Conservation (phyloP, 2,888 invertebrate genomes). For the Tipula confusa region DNA sequence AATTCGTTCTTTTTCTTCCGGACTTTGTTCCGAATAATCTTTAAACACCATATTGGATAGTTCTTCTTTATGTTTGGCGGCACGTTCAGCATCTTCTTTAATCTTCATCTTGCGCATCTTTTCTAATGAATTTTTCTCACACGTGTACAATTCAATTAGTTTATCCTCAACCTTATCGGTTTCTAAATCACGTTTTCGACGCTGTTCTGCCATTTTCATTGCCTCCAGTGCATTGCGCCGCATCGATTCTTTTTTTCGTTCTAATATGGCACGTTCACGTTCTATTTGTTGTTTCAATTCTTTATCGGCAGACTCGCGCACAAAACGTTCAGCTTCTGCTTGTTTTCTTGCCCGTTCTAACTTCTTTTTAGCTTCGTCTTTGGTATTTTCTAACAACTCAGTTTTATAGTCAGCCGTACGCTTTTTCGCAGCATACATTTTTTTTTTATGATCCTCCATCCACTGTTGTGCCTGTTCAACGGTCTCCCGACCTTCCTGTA, state of each 20-base stretch:
- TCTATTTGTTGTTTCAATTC: conserved; percentile 45
- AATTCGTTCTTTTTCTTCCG: conserved; percentile 48
- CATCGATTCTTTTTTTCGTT: conserved; percentile 40
- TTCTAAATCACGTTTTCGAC: conserved; percentile 40
- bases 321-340: conserved; percentile 38
- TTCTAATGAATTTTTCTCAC: conserved; percentile 50
- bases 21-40: conserved; percentile 46
- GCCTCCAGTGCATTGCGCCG: conserved; percentile 43
- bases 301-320: conserved; percentile 41
- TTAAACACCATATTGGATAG: background rate
- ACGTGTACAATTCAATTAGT: conserved; percentile 49
- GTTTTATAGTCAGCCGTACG: conserved; percentile 42
- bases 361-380: conserved; percentile 41
- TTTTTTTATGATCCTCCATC: conserved; percentile 44
- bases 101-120: conserved; percentile 47
- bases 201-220: conserved; percentile 43
- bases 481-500: conserved; percentile 42
- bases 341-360: conserved; percentile 38
- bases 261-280: conserved; percentile 43
- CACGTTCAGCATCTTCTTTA: conserved; percentile 48
- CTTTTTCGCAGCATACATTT: conserved; percentile 41
- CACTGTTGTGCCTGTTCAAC: conserved; percentile 46
- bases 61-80: conserved; percentile 34
- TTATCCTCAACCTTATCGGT: conserved; percentile 49
- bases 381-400: conserved; percentile 42